phyloP scores from a whole-genome alignment of 2,888 invertebrate genomes.

The Brenthis hecate region DNA sequence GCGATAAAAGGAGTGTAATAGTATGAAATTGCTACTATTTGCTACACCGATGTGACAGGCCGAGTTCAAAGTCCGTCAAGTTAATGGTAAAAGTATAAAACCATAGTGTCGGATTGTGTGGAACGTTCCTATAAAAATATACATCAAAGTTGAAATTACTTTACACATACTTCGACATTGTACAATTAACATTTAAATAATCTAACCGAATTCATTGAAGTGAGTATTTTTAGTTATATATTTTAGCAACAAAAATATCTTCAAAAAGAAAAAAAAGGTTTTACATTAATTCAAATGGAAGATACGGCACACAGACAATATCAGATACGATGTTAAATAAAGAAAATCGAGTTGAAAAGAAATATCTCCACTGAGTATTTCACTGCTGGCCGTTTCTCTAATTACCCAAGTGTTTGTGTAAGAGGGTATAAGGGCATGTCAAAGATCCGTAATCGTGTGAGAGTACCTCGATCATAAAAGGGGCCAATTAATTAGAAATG shows the following conservation, averaged over 20 bases:
- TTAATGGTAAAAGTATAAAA: conserved; percentile 22
- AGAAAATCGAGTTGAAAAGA: conserved; percentile 16
- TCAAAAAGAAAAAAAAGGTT: conserved; percentile 3
- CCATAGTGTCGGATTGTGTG: conserved; percentile 10
- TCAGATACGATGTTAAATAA: conserved; percentile 16
- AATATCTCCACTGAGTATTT: conserved; percentile 18
- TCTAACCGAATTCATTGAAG: background rate
- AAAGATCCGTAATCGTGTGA: conserved; percentile 32
- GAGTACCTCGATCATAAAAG: conserved; percentile 38
- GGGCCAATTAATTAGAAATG: conserved; percentile 43
- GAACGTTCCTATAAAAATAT: conserved; percentile 4
- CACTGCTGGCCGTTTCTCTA: conserved; percentile 17
- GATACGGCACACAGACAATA: conserved; percentile 5
- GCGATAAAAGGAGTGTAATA: conserved; percentile 20
- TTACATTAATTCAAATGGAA: conserved; percentile 17
- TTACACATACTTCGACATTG: background rate
- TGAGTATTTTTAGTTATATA: background rate
- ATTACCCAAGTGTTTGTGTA: conserved; percentile 28
- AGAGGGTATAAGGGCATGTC: conserved; percentile 28
- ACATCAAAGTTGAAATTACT: background rate
- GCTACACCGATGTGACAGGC: conserved; percentile 13
- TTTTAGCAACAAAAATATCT: conserved; percentile 10
- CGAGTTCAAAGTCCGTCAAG: conserved; percentile 17
- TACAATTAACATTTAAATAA: background rate
- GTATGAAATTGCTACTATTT: conserved; percentile 15